Base-by-base conservation (phyloP, 2,888 invertebrate species). In the Idaea aversata region DNA sequence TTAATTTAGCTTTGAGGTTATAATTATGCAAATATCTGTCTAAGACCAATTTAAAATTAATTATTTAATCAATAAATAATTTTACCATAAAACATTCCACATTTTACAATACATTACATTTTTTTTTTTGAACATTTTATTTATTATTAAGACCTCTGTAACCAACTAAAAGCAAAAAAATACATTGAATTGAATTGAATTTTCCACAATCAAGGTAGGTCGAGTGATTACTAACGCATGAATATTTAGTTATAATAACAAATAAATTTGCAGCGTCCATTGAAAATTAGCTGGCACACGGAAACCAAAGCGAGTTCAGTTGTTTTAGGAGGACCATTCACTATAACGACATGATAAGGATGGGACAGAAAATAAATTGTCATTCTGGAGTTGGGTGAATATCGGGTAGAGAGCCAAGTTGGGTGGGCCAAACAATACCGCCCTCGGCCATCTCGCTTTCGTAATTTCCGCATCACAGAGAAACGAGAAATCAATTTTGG, bases 391-490 rank as follows among this genome's bases (percentile, higher is more conserved):
- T 15, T 15, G 59, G 16, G 16, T 59, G 59, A 59, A 7, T 58
- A 58, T 59, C 36, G 36, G 36, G 36, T 36, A 36, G 36, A 36
- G 36, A 36, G 36, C 36, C 36, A 36, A 36, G 36, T 59, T 59
- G 15, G 58, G 16, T 6, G 34, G 59, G 34, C 65, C 63, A 67
- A 67, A 72, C 70, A 71, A 72, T 67, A 58, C 67, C 65, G 36
- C 10, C 62, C 63, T 63, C 57, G 65, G 58, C 65, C 62, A 47
- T 61, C 63, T 63, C 62, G 69, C 64, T 65, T 65, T 62, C 63
- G 66, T 70, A 67, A 74, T 70, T 69, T 71, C 68, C 69, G 64
- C 67, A 61, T 63, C 66, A 57, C 65, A 67, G 62, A 61, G 47
- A 58, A 57, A 61, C 62, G 64, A 68, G 63, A 64, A 67, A 67